phyloP scores from a whole-genome alignment of 2,888 invertebrate genomes.

The Lampropteryx suffumata region DNA sequence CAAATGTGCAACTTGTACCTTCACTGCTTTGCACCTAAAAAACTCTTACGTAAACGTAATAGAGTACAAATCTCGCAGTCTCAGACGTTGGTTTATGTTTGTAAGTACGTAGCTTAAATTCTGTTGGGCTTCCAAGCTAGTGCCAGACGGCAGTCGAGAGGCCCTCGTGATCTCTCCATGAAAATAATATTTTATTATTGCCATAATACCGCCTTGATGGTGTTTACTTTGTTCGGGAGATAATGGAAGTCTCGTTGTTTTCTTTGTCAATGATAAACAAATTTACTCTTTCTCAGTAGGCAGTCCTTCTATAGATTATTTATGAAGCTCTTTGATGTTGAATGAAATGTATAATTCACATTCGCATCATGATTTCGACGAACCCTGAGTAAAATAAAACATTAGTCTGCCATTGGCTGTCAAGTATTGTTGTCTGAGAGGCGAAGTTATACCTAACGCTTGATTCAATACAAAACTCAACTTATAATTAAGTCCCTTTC shows the following conservation, averaged over 20 bases:
- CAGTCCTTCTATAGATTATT: constrained; percentile 4
- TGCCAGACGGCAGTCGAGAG: constrained; percentile 57
- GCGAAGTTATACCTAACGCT: no score
- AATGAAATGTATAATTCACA: constrained; percentile 14
- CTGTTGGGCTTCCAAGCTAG: constrained; percentile 58
- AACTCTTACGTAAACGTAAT: constrained; percentile 28
- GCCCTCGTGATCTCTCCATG: constrained; percentile 67
- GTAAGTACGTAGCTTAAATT: constrained; percentile 67
- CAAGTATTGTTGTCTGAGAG: background rate
- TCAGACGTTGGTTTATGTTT: constrained; percentile 32
- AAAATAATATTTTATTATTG: constrained; percentile 75
- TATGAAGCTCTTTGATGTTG: constrained; percentile 13
- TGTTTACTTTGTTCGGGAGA: constrained; percentile 46
- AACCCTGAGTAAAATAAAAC: constrained; percentile 7
- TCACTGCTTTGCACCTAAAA: constrained; percentile 22
- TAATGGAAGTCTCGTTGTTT: constrained; percentile 28
- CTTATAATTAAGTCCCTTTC: no score
- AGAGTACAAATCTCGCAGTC: constrained; percentile 40
- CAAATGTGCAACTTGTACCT: constrained; percentile 70
- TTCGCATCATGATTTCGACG: constrained; percentile 7
- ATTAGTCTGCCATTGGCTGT: constrained; percentile 1
- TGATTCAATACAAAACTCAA: no score
- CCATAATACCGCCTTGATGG: constrained; percentile 54
- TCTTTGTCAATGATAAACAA: constrained; percentile 32
- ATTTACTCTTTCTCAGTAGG: constrained; percentile 23